These are phyloP conservation scores for Dicyrtomina minuta DNA, from an alignment of 2,888 invertebrate genomes.

Conservation along the genomic window DNA sequence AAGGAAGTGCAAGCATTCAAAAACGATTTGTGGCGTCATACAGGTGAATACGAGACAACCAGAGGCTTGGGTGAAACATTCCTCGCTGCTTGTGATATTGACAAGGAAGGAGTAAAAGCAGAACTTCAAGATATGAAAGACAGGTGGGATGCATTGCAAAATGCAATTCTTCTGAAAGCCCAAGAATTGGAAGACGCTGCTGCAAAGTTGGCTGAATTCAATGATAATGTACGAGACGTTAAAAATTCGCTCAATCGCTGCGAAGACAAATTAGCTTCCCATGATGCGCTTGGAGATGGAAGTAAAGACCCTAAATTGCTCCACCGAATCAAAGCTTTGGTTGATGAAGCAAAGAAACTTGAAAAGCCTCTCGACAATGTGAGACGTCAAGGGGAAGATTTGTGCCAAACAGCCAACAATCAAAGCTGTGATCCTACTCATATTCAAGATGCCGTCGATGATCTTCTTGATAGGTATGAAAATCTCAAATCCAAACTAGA, in stretches of 20 bases:
- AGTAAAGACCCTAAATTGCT: slow-evolving; percentile 79
- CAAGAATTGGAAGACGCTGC: slow-evolving; percentile 79
- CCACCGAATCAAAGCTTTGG: slow-evolving; percentile 76
- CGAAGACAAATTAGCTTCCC: slow-evolving; percentile 78
- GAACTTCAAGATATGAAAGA: slow-evolving; percentile 79
- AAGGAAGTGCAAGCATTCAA: slow-evolving; percentile 84
- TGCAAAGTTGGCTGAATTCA: slow-evolving; percentile 57
- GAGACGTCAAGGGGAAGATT: slow-evolving; percentile 71
- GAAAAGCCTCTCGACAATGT: slow-evolving; percentile 71
- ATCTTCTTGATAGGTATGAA: slow-evolving; percentile 72
- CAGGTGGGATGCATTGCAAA: slow-evolving; percentile 88
- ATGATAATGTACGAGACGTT: slow-evolving; percentile 71
- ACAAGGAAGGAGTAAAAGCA: slow-evolving; percentile 83
- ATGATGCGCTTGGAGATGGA: slow-evolving; percentile 72
- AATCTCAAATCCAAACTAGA: slow-evolving; percentile 75
- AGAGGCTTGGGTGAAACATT: slow-evolving; percentile 83
- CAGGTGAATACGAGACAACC: slow-evolving; percentile 89
- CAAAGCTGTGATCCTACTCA: slow-evolving; percentile 73
- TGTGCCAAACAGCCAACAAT: slow-evolving; percentile 73
- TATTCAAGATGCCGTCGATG: slow-evolving; percentile 75
- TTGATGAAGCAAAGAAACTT: slow-evolving; percentile 77
- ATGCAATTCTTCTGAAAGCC: slow-evolving; percentile 73
- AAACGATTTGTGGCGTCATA: slow-evolving; percentile 90
- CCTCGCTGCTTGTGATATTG: slow-evolving; percentile 82
- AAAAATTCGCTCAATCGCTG: slow-evolving; percentile 81